Evolutionary conservation across 2,113 vertebrate species (phyloP), one percentile per base, ranked within the genome.

Genomic region (Gambusia affinis): DNA sequence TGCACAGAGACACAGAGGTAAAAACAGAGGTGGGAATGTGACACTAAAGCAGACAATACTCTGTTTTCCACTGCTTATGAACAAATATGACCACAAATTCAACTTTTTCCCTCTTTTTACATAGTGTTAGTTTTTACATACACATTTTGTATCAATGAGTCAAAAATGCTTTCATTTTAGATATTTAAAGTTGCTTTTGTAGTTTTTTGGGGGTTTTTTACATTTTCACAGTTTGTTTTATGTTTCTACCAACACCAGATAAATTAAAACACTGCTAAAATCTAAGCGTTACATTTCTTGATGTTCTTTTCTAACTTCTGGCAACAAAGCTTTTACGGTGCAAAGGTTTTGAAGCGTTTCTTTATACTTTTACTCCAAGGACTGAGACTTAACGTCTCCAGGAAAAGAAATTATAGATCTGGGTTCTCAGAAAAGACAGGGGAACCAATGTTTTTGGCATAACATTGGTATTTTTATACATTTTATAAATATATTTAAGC

Each of bases 1-100:
- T 74, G 78, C 80, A 78, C 73, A 76, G 39, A 86, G 77, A 65
- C 64, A 73, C 71, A 81, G 78, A 87, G 83, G 87, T 91, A 74
- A 84, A 78, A 82, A 63, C 44, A 60, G 57, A 83, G 60, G 60
- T 80, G 33, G 67, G 79, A 86, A 79, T 72, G 66, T 75, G 75
- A 76, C 61, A 30, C 37, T 76, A 37, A 80, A 80, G 54, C 60
- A 82, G 61, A 73, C n/a, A 65, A 35, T 28, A 15, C 39, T 14
- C 39, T 51, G 60, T 70, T 85, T 87, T 87, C 68, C 76, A 76
- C 64, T 80, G 35, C 63, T 51, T 51, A 1, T 72, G 6, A 62
- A 39, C 28, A 31, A 57, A 57, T 44, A 11, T 8, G 22, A 64
- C 35, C 64, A 8, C 42, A 64, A 54, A 22, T 42, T 4, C 4